phyloP scores from a whole-genome alignment of 2,888 invertebrate genomes.

The Pristionchus exspectatus region DNA sequence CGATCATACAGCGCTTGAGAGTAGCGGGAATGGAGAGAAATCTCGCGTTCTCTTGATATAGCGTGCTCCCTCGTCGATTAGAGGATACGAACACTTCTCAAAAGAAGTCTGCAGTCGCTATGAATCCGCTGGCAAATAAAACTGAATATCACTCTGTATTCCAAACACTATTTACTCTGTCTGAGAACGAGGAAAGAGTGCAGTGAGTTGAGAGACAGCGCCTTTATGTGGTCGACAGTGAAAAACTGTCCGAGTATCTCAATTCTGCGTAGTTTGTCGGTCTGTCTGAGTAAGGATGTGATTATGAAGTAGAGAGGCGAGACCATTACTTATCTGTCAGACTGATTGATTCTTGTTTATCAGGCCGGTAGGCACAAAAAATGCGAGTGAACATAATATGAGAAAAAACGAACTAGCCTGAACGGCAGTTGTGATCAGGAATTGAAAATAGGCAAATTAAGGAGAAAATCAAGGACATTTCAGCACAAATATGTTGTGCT shows the following conservation, averaged over 20 bases:
- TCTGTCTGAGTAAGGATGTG: background rate
- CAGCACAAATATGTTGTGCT: too few relatives aligned
- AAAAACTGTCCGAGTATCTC: background rate
- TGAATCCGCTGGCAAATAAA: too few relatives aligned
- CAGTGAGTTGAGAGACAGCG: background rate
- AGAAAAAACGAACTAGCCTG: too few relatives aligned
- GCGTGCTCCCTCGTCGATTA: background rate
- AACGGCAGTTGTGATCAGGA: too few relatives aligned
- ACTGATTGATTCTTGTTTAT: conserved; percentile 2
- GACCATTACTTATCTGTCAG: background rate
- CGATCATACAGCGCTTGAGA: background rate
- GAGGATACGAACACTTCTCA: background rate
- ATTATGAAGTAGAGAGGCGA: background rate
- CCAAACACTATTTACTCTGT: background rate
- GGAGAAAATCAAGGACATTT: too few relatives aligned
- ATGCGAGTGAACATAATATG: background rate
- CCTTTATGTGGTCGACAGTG: background rate
- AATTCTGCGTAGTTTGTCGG: background rate
- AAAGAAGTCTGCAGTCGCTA: background rate
- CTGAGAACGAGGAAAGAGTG: background rate
- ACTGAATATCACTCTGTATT: too few relatives aligned
- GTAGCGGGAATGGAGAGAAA: background rate
- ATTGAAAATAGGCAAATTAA: too few relatives aligned
- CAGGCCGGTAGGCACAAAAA: background rate
- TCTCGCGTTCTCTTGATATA: background rate